Percentiles rank a stretch among this genome's conserved stretches.
Conservation (phyloP, 2,113 vertebrate species). For the Microcebus murinus region DNA sequence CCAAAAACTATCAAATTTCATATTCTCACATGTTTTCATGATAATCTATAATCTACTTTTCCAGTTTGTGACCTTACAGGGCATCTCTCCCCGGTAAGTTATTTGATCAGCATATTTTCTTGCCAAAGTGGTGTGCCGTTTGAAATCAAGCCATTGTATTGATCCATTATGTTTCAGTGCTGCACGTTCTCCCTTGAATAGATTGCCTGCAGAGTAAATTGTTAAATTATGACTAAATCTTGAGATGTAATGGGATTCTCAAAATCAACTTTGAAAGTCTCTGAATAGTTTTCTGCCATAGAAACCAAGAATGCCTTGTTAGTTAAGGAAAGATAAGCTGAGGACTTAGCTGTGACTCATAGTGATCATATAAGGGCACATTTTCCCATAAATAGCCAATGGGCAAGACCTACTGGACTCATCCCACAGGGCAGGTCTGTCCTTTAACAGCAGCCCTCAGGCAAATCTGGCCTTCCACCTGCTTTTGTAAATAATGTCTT, state of each 20-base stretch:
- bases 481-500: conserved; percentile 16
- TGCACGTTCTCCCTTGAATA: not conserved
- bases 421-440: not conserved
- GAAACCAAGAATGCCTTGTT: not conserved
- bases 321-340: not conserved
- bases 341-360: not conserved
- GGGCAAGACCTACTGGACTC: not conserved
- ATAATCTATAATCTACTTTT: not conserved
- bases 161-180: not conserved
- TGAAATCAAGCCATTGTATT: conserved; percentile 25
- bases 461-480: not conserved
- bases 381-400: not conserved
- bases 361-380: not conserved
- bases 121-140: not conserved
- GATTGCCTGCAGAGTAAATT: not conserved
- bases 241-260: not conserved
- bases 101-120: not conserved
- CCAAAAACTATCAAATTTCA: not conserved
- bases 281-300: conserved; percentile 25
- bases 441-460: not conserved
- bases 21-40: not conserved
- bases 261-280: conserved; percentile 11
- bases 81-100: not conserved
- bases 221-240: conserved; percentile 12
- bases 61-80: not conserved